Conservation (phyloP, 2,888 invertebrate genomes). For the Trachelus troglodyta region DNA sequence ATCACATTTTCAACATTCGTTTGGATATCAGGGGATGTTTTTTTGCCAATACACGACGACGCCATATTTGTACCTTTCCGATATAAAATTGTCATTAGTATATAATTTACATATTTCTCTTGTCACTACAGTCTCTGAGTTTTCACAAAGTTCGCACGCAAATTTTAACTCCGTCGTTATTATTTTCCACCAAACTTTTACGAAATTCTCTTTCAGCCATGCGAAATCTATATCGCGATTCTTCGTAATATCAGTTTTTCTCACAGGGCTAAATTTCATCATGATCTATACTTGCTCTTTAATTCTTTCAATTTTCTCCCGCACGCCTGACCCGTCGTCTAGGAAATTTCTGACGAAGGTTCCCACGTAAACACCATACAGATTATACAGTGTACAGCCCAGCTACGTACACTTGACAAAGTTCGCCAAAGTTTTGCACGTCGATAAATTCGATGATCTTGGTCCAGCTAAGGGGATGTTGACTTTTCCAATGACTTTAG, state of each 20-base stretch:
- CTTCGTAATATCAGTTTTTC: neutral
- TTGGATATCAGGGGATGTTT: neutral
- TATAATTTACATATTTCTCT: neutral
- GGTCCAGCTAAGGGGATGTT: slow-evolving; percentile 19
- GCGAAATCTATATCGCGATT: neutral
- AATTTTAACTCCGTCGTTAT: neutral
- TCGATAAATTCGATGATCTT: slow-evolving; percentile 39
- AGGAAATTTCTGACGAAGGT: neutral
- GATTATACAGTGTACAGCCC: neutral
- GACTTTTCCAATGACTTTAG: slow-evolving; percentile 13
- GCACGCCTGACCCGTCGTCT: neutral
- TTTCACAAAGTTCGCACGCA: neutral
- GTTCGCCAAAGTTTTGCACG: neutral
- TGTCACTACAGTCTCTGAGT: neutral
- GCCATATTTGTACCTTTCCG: neutral
- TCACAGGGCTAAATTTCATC: neutral
- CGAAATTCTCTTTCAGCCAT: neutral
- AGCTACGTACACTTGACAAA: neutral
- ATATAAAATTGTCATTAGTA: neutral
- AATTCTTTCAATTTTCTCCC: neutral
- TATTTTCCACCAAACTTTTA: neutral
- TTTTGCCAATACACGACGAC: neutral
- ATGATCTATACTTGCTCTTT: neutral
- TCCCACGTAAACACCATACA: neutral
- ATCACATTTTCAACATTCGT: neutral